Evolutionary conservation across 2,113 vertebrate species (phyloP).

Genomic region (Oriolus oriolus): DNA sequence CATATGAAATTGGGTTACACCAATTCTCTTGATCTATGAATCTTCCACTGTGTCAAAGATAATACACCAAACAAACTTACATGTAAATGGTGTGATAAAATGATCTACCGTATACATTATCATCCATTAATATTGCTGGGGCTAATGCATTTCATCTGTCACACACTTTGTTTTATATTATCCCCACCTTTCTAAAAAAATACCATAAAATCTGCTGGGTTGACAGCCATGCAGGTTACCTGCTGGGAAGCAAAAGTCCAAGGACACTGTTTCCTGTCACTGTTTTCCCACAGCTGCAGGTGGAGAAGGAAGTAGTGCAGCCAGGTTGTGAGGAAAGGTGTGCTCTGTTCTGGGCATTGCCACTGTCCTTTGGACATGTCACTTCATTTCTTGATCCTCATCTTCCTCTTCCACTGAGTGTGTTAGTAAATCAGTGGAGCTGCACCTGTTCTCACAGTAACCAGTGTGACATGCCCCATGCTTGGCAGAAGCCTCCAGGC

Average conservation of each 20-base stretch:
- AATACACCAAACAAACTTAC: slow-evolving; percentile 67
- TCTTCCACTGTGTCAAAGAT: slow-evolving; percentile 64
- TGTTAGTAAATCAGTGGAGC: not conserved
- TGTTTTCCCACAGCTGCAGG: not conserved
- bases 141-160: slow-evolving; percentile 64
- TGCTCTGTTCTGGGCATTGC: not conserved
- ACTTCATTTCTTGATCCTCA: not conserved
- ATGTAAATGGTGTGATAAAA: slow-evolving; percentile 67
- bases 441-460: not conserved
- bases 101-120: slow-evolving; percentile 65
- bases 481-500: not conserved
- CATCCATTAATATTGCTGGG: slow-evolving; percentile 67
- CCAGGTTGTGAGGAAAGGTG: not conserved
- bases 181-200: slow-evolving; percentile 42
- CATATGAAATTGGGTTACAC: slow-evolving; percentile 71
- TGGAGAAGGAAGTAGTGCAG: not conserved
- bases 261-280: not conserved
- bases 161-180: slow-evolving; percentile 32
- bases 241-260: not conserved
- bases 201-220: not conserved
- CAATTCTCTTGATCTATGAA: slow-evolving; percentile 70
- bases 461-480: not conserved
- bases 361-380: not conserved
- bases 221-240: not conserved
- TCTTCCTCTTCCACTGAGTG: not conserved